Evolutionary conservation across 2,113 vertebrate genomes (phyloP), one percentile per base, ranked within the genome.

Genomic region (Centropus unirufus): DNA sequence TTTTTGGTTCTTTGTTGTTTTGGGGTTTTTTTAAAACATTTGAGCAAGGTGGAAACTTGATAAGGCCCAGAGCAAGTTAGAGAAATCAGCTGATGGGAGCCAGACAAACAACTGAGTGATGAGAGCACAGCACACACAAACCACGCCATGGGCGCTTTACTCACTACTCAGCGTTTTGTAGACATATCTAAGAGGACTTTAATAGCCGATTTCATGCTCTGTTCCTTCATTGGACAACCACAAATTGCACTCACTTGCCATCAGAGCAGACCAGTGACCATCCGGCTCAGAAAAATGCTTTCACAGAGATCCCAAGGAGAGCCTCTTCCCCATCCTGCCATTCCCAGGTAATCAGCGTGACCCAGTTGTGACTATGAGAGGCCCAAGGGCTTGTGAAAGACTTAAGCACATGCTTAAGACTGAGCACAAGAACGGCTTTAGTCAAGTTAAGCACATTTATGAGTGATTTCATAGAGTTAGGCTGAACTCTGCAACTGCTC

Each of bases 401-500:
- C 52, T 79, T 77, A 90, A 64, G 82, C 75, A 94, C 64, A 46
- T 34, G 61, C 67, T 87, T 75, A 81, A 68, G 68, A 44, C 57
- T 52, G 59, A 90, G 73, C 76, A 77, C 49, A 86, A 92, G 79
- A 74, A 61, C 11, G 72, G 52, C 58, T 52, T 63, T 30, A 83
- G 79, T 23, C 17, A 92, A 85, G 78, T 83, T 18, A 78, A 69
- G 77, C 57, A 86, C 77, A 70, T 92, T 86, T 87, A 49, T 32
- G 78, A 70, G 92, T 59, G 85, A 86, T 93, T 96, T 94, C 30
- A 0, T 17, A 40, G 81, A 76, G 69, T 0, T 52, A 76, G 54
- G 24, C 72, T 96, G 85, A 96, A 81, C 79, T 95, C 92, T 90
- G 72, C 61, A 67, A 83, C 79, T 68, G 85, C 39, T 92, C 8